These are phyloP conservation scores for Pseudoips prasinana DNA, from an alignment of 2,888 invertebrate species.

Conservation along the genomic window DNA sequence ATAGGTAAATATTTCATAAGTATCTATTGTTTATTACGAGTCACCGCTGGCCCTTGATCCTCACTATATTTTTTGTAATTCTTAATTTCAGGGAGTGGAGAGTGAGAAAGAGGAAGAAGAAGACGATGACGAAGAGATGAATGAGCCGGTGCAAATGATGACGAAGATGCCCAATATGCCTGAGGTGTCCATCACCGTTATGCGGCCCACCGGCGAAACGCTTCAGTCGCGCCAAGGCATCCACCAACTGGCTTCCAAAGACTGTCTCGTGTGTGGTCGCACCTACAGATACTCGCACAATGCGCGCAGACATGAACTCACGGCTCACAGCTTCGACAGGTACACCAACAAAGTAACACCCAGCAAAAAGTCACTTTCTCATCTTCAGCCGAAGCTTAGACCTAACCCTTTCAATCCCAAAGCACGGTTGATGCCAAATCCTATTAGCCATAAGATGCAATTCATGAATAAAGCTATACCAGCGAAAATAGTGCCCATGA, in stretches of 20 bases:
- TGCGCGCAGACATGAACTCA: constrained; percentile 74
- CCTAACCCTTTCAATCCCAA: constrained; percentile 78
- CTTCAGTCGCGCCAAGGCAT: constrained; percentile 71
- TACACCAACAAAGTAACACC: constrained; percentile 72
- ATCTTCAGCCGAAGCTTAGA: constrained; percentile 68
- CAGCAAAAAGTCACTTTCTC: constrained; percentile 50
- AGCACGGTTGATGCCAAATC: constrained; percentile 75
- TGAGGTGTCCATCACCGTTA: constrained; percentile 74
- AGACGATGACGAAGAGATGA: constrained; percentile 58
- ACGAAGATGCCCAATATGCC: constrained; percentile 62
- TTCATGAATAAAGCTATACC: constrained; percentile 56
- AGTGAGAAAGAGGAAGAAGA: constrained; percentile 70
- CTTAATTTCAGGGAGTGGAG: constrained; percentile 63
- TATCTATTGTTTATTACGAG: too few relatives aligned
- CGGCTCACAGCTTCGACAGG: constrained; percentile 72
- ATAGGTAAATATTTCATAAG: too few relatives aligned
- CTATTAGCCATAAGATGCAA: constrained; percentile 73
- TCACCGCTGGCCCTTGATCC: too few relatives aligned
- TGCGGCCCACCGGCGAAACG: constrained; percentile 72
- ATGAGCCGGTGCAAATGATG: constrained; percentile 39
- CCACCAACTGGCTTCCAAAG: constrained; percentile 75
- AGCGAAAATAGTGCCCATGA: constrained; percentile 50
- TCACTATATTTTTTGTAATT: too few relatives aligned
- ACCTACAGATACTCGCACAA: constrained; percentile 78
- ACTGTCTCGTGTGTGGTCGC: constrained; percentile 75